Evolutionary conservation across 2,888 invertebrate genomes (phyloP).

Genomic region (Hemicrepidius hirtus): DNA sequence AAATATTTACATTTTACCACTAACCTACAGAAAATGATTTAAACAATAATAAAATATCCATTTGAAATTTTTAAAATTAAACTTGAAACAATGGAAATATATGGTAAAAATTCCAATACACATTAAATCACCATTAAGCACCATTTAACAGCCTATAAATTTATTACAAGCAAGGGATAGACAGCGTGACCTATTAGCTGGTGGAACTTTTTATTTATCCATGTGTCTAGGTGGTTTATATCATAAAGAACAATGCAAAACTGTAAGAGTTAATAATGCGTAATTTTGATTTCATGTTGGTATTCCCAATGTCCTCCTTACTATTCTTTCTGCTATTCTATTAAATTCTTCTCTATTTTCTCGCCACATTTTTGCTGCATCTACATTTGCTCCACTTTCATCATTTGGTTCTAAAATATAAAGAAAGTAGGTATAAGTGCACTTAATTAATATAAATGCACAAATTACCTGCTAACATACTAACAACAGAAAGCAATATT

Average conservation of each 20-base stretch:
- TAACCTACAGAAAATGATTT: neutral
- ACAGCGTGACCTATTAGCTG: neutral
- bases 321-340: conserved; percentile 92
- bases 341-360: conserved; percentile 96
- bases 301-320: conserved; percentile 91
- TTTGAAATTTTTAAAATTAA: neutral
- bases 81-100: neutral
- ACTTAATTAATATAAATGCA: too few relatives aligned
- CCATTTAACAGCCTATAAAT: conserved; percentile 14
- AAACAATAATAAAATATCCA: too few relatives aligned
- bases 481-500: conserved; percentile 97
- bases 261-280: neutral
- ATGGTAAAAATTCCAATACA: neutral
- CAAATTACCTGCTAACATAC: conserved; percentile 91
- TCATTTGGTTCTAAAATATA: conserved; percentile 91
- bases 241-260: neutral
- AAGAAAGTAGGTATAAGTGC: too few relatives aligned
- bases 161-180: conserved; percentile 10
- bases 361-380: conserved; percentile 99
- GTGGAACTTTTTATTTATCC: neutral
- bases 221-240: neutral
- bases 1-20: neutral
- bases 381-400: conserved; percentile 99
- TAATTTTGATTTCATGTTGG: conserved; percentile 69
- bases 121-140: conserved; percentile 18